Evolutionary conservation across 2,888 invertebrate species (phyloP), one percentile per base, ranked within the genome.

Genomic region (Leucophenga montana): DNA sequence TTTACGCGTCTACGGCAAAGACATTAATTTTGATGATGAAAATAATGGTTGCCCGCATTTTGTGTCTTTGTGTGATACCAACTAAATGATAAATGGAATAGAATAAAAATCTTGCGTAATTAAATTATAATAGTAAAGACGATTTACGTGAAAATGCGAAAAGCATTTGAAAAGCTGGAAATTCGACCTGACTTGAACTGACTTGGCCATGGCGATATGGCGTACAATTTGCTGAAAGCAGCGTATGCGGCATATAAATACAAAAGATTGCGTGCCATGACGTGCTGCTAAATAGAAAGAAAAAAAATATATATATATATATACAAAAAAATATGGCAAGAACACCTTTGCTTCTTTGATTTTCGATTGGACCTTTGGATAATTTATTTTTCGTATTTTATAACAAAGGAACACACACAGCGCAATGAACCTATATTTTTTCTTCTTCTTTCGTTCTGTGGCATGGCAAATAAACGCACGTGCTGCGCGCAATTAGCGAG

Each of bases 301-400:
- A 13, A 48, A 9, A 48, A 48, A 9, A 48, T 13, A 9, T 13
- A 8, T 3, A 48, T 1, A 48, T n/a, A 48, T 5, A 11, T n/a
- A n/a, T n/a, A n/a, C n/a, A 48, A 48, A 48, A 48, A 14, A 48
- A 18, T 16, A 18, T 53, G 16, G 18, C 39, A 39, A 39, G 20
- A 53, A 53, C 27, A 14, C 27, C 56, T 56, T 56, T 27, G 27
- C 22, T 14, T 6, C 16, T 18, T 56, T 13, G 56, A 22, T 56
- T 39, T 39, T 56, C 56, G 27, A 22, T 56, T 56, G 56, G 56
- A 56, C 56, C 18, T 56, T 56, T 56, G 56, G 22, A 56, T 56
- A 56, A 20, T 56, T 56, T 56, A 56, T 56, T 56, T 56, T 56
- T 59, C 27, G 14, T 59, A n/a, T n/a, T n/a, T n/a, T n/a, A n/a